Conservation (phyloP, 2,797 vertebrate species). For the Melanogrammus aeglefinus region DNA sequence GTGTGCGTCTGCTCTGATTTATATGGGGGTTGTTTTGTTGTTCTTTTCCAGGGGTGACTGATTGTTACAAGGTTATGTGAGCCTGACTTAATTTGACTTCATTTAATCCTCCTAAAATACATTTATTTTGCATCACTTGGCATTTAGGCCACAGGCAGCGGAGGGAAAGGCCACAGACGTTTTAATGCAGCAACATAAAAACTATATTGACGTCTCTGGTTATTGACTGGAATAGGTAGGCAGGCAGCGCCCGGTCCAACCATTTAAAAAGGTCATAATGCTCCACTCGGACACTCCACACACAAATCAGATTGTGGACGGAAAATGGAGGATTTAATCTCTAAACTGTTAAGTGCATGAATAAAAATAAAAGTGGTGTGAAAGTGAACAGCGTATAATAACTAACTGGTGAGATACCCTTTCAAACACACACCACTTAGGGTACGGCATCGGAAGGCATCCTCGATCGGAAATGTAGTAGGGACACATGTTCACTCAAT, state of each 20-base stretch:
- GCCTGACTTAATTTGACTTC: slow-evolving; percentile 56
- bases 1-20: no score
- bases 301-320: slow-evolving; percentile 9
- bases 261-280: slow-evolving; percentile 25
- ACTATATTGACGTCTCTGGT: slow-evolving; percentile 50
- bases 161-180: slow-evolving; percentile 33
- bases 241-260: slow-evolving; percentile 24
- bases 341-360: neutral
- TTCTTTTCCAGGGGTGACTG: slow-evolving; percentile 41
- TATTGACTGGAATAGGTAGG: slow-evolving; percentile 30
- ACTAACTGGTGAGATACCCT: no score
- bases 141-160: slow-evolving; percentile 53
- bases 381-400: no score
- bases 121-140: slow-evolving; percentile 60
- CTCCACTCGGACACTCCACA: slow-evolving; percentile 8
- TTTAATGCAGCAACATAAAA: slow-evolving; percentile 54
- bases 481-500: no score
- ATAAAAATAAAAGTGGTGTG: no score
- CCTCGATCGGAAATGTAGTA: no score
- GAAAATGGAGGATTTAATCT: slow-evolving; percentile 13
- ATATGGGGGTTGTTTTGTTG: slow-evolving; percentile 9
- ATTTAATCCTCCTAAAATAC: slow-evolving; percentile 55
- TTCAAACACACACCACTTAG: no score
- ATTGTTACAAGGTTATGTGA: slow-evolving; percentile 52
- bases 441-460: no score